Evolutionary conservation across 2,888 invertebrate species (phyloP).

Genomic region (Clusia tigrina): DNA sequence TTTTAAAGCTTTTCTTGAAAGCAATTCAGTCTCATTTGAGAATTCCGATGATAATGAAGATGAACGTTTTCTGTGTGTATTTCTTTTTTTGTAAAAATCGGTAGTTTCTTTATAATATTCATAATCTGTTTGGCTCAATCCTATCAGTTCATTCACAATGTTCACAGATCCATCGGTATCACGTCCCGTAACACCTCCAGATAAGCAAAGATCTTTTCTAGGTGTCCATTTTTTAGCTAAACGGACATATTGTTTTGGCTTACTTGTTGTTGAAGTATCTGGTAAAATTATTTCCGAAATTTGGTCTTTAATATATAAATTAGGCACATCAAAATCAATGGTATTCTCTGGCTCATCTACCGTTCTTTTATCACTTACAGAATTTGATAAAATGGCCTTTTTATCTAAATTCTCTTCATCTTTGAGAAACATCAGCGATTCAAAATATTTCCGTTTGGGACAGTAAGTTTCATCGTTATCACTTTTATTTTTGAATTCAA

Average conservation of each 20-base stretch:
- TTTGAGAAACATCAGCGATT: constrained; percentile 62
- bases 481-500: constrained; percentile 59
- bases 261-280: no score
- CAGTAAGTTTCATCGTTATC: constrained; percentile 62
- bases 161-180: background rate
- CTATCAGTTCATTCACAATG: background rate
- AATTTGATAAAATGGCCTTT: no score
- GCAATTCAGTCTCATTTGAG: constrained; percentile 49
- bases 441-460: constrained; percentile 62
- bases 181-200: background rate
- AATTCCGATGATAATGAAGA: constrained; percentile 51
- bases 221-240: no score
- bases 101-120: constrained; percentile 23
- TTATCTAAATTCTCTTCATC: constrained; percentile 59
- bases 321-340: no score
- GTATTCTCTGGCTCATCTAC: no score
- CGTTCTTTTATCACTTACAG: no score
- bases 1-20: constrained; percentile 50
- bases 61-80: constrained; percentile 46
- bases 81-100: constrained; percentile 17
- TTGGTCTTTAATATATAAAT: no score
- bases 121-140: constrained; percentile 16
- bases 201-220: background rate
- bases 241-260: no score
- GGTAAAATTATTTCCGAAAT: no score